A percentile compares a stretch with the other conserved stretches of the same genome.
Conservation (phyloP, 1,140 invertebrate species). For the Neodiprion lecontei region DNA sequence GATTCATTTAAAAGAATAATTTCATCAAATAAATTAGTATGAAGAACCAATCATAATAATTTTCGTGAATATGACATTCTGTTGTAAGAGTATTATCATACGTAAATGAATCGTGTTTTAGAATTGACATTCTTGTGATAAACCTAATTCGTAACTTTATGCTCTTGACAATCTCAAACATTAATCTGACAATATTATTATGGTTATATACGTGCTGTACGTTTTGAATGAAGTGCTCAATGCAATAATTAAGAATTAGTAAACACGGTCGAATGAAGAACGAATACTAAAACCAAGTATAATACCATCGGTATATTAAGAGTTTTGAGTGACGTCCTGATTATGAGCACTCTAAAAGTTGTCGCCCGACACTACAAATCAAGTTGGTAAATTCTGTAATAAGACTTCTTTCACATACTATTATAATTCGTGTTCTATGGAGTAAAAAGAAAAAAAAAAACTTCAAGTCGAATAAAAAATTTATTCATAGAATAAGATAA, state of each 20-base stretch:
- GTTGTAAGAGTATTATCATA: background rate
- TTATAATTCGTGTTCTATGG: no score
- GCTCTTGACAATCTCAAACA: background rate
- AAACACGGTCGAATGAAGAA: background rate
- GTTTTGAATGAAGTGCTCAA: background rate
- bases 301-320: background rate
- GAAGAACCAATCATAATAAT: background rate
- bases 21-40: background rate
- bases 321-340: background rate
- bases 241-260: background rate
- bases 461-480: background rate
- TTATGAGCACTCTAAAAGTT: background rate
- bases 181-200: background rate
- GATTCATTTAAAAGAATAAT: background rate
- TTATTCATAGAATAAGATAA: background rate
- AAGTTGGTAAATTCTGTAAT: background rate
- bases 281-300: background rate
- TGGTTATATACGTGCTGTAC: background rate
- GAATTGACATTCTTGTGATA: background rate
- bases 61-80: background rate
- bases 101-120: background rate
- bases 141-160: background rate
- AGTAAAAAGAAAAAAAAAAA: background rate
- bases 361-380: background rate
- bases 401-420: background rate